Conservation (phyloP, 1,140 invertebrate genomes). For the Microplitis demolitor region DNA sequence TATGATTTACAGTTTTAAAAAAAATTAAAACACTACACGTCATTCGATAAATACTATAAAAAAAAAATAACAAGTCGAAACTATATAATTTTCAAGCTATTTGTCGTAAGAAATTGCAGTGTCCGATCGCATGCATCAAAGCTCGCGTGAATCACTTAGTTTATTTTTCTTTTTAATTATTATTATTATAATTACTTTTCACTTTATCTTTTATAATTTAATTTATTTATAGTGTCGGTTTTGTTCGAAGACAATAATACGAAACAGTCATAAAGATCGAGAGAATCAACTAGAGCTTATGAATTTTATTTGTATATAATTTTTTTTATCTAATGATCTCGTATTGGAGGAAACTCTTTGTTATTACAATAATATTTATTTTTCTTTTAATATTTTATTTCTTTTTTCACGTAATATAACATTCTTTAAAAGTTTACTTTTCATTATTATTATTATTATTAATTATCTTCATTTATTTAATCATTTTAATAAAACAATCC, state of each 20-base stretch:
- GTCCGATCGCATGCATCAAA: conserved; percentile 9
- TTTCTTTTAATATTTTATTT: conserved; percentile 37
- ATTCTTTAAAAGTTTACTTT: conserved; percentile 55
- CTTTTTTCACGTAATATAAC: conserved; percentile 45
- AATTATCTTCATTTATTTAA: conserved; percentile 26
- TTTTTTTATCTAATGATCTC: conserved; percentile 31
- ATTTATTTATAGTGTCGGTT: background rate
- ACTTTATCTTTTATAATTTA: conserved; percentile 28
- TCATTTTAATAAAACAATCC: conserved; percentile 50
- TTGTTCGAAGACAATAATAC: conserved; percentile 24
- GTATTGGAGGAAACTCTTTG: conserved; percentile 40
- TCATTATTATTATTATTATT: background rate
- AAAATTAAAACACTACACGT: conserved; percentile 15
- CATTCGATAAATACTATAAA: conserved; percentile 12
- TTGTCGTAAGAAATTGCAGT: conserved; percentile 11
- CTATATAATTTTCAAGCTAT: conserved; percentile 1
- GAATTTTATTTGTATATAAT: conserved; percentile 29
- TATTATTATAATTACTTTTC: too few relatives aligned
- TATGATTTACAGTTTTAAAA: conserved; percentile 7
- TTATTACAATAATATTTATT: conserved; percentile 39
- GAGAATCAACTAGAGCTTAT: conserved; percentile 15
- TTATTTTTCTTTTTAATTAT: too few relatives aligned
- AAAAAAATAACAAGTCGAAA: conserved; percentile 6
- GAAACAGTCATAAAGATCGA: conserved; percentile 11
- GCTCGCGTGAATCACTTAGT: conserved; percentile 7